Evolutionary conservation across 2,797 vertebrate genomes (phyloP).

Genomic region (Furcifer pardalis): DNA sequence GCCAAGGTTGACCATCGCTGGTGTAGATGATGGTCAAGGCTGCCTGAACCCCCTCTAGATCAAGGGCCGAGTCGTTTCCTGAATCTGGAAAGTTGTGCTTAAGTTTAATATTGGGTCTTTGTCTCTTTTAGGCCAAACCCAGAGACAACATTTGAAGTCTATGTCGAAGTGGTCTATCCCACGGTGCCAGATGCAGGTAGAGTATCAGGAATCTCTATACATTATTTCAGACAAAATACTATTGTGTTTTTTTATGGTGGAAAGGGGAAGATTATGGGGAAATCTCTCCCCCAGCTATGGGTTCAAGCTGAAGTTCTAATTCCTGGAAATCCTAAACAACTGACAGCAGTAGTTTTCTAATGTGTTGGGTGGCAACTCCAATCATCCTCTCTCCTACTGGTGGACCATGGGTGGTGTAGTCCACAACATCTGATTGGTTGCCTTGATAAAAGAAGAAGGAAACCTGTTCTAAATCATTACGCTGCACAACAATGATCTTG

Average conservation of each 20-base stretch:
- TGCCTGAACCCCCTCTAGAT: too few relatives aligned
- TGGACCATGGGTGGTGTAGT: too few relatives aligned
- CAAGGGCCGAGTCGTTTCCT: too few relatives aligned
- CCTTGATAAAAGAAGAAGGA: too few relatives aligned
- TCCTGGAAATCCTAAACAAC: too few relatives aligned
- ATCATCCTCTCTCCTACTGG: constrained; percentile 44
- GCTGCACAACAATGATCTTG: too few relatives aligned
- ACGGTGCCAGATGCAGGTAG: constrained; percentile 77
- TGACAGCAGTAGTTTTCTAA: neutral
- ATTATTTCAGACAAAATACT: neutral
- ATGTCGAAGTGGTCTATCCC: constrained; percentile 79
- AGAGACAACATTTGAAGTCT: constrained; percentile 83
- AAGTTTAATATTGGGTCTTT: constrained; percentile 32
- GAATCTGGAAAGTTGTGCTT: neutral
- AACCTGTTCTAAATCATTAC: too few relatives aligned
- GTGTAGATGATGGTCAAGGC: too few relatives aligned
- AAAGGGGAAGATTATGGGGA: neutral
- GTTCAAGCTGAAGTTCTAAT: neutral
- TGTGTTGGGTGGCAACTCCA: neutral
- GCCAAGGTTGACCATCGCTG: too few relatives aligned
- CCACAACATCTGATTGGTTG: too few relatives aligned
- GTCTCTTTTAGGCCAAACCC: constrained; percentile 79
- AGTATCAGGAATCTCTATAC: constrained; percentile 25
- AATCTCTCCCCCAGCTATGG: neutral
- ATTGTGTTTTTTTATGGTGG: neutral